phyloP scores from a whole-genome alignment of 2,888 invertebrate species.

The Scelioninae gen. 2 region DNA sequence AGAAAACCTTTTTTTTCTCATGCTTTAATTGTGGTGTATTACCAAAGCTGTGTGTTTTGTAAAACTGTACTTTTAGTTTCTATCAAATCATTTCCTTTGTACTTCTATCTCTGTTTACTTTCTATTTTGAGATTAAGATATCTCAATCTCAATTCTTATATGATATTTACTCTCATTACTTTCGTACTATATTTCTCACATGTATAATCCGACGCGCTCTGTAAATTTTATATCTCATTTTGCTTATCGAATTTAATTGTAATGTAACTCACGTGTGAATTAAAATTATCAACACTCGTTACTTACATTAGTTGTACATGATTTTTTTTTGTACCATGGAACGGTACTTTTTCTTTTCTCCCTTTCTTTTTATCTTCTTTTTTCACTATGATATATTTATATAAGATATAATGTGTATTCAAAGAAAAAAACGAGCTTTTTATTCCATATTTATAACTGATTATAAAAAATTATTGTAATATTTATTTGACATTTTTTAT shows the following conservation, averaged over 20 bases:
- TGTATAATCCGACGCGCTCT: slow-evolving; percentile 53
- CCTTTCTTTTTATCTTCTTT: neutral
- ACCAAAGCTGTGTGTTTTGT: neutral
- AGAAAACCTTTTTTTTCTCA: no score
- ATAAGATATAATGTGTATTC: no score
- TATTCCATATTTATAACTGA: no score
- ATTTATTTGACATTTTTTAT: no score
- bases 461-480: no score
- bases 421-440: no score
- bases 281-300: slow-evolving; percentile 16
- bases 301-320: slow-evolving; percentile 13
- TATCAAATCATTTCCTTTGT: slow-evolving; percentile 13
- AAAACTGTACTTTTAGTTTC: slow-evolving; percentile 4
- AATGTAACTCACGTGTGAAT: slow-evolving; percentile 41
- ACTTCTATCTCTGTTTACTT: slow-evolving; percentile 42
- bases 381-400: no score
- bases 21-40: neutral
- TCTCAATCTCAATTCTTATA: slow-evolving; percentile 39
- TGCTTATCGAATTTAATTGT: slow-evolving; percentile 45
- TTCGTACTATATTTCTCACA: slow-evolving; percentile 39
- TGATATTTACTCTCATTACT: slow-evolving; percentile 52
- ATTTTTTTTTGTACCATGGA: slow-evolving; percentile 4
- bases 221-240: slow-evolving; percentile 54
- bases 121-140: slow-evolving; percentile 57
- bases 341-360: slow-evolving; percentile 5